Percentiles rank a stretch among this genome's conserved stretches.
phyloP scores from a whole-genome alignment of 2,797 vertebrate genomes.

The Propithecus perrieri region DNA sequence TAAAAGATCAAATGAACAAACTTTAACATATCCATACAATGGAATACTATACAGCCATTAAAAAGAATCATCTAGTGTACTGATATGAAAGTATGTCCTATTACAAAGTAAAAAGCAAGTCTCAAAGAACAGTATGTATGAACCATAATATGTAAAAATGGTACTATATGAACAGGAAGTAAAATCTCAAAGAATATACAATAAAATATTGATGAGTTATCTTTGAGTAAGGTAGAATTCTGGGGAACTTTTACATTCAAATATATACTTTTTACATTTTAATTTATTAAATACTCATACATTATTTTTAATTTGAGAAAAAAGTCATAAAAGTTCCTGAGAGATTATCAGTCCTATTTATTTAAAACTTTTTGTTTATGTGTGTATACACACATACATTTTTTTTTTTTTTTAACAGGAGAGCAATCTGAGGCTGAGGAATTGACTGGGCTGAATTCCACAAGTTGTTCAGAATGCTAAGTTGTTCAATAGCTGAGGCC shows the following conservation, averaged over 20 bases:
- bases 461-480: neutral
- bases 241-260: neutral
- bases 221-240: neutral
- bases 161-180: neutral
- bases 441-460: neutral
- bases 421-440: neutral
- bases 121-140: neutral
- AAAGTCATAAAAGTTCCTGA: neutral
- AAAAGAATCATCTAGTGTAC: conserved; percentile 24
- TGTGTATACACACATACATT: neutral
- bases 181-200: neutral
- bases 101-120: neutral
- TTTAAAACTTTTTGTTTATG: neutral
- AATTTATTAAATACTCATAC: neutral
- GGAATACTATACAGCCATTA: conserved; percentile 42
- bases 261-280: neutral
- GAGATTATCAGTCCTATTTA: neutral
- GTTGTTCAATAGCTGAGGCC: neutral
- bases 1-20: neutral
- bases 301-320: neutral
- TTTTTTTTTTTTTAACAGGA: neutral
- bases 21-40: neutral
- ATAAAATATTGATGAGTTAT: neutral
- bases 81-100: neutral
- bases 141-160: neutral